Conservation (phyloP, 2,797 vertebrate species). For the Typhlichthys eigenmanni region DNA sequence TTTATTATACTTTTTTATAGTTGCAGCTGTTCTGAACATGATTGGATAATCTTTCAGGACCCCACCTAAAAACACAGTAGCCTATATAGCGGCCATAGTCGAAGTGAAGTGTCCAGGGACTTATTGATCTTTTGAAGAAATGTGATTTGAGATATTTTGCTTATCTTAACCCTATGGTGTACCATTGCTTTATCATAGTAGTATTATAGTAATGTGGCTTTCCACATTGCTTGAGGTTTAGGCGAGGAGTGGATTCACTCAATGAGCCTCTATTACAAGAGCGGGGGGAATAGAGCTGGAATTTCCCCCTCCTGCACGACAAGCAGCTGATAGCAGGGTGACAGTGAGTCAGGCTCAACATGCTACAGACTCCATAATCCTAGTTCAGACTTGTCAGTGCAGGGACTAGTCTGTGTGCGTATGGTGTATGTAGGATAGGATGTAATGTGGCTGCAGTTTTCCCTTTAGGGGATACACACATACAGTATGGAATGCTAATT, state of each 20-base stretch:
- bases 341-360: conserved; percentile 71
- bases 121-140: background rate
- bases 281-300: conserved; percentile 43
- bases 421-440: conserved; percentile 44
- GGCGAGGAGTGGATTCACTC: conserved; percentile 1
- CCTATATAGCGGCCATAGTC: too few relatives aligned
- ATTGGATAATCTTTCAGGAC: conserved; percentile 5
- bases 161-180: background rate
- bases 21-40: too few relatives aligned
- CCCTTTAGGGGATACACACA: conserved; percentile 33
- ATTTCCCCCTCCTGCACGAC: conserved; percentile 58
- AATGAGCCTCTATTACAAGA: conserved; percentile 15
- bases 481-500: background rate
- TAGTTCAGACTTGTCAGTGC: conserved; percentile 64
- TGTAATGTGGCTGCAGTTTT: conserved; percentile 33
- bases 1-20: background rate
- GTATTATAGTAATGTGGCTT: background rate
- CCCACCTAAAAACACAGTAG: conserved; percentile 1
- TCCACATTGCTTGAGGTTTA: background rate
- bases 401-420: conserved; percentile 41
- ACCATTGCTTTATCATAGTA: background rate
- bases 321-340: conserved; percentile 65
- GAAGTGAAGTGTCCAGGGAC: too few relatives aligned
- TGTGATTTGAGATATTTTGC: too few relatives aligned
- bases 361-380: conserved; percentile 44